A percentile compares a stretch with the other conserved stretches of the same genome.
Evolutionary conservation across 2,113 vertebrate genomes (phyloP).

Genomic region (Prunella fulvescens): DNA sequence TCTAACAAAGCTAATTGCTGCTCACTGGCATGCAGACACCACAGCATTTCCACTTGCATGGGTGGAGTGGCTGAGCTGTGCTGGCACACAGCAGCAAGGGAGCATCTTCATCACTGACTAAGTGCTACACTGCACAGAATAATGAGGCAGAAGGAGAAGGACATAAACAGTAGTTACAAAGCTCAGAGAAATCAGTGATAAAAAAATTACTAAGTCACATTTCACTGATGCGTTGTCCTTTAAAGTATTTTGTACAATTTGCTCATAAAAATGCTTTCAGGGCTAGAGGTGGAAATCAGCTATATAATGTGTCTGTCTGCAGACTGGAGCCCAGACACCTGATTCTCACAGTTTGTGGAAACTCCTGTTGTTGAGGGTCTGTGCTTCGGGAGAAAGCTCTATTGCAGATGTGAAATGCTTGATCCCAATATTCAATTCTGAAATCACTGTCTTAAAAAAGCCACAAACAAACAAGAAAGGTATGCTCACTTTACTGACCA

Average conservation of each 20-base stretch:
- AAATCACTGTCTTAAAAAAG: background rate
- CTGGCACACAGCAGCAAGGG: background rate
- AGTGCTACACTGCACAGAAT: background rate
- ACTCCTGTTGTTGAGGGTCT: background rate
- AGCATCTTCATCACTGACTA: background rate
- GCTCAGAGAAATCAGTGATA: background rate
- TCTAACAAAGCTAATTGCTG: background rate
- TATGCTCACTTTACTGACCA: background rate
- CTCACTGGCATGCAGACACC: background rate
- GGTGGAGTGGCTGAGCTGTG: background rate
- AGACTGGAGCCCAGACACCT: background rate
- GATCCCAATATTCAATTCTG: background rate
- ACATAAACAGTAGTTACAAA: background rate
- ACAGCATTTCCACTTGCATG: background rate
- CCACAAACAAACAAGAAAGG: background rate
- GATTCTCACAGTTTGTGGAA: background rate
- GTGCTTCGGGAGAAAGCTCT: background rate
- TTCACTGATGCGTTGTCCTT: background rate
- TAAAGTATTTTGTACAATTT: background rate
- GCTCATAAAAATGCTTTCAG: background rate
- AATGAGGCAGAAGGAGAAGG: background rate
- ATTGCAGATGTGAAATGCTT: background rate
- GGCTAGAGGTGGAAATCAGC: background rate
- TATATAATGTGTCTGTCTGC: background rate
- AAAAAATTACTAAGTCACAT: background rate